These are phyloP conservation scores for Metalampra italica DNA, from an alignment of 2,888 invertebrate species.

Conservation along the genomic window DNA sequence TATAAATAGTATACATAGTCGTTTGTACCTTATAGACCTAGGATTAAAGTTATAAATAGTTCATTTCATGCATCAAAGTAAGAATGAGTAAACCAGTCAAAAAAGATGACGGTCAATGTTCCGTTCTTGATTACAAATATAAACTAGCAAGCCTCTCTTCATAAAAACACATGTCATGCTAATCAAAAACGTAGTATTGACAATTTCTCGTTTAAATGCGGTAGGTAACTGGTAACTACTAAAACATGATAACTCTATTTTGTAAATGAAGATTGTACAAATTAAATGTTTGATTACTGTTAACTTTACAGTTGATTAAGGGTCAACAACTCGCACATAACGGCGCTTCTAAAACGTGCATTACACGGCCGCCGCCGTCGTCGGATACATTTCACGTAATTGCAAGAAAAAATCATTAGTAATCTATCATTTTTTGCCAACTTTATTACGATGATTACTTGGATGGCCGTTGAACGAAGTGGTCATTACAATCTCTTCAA, in stretches of 20 bases:
- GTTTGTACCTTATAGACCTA: no score
- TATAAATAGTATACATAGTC: no score
- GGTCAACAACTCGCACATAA: constrained; percentile 53
- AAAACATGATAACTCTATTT: constrained; percentile 24
- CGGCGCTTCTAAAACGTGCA: constrained; percentile 34
- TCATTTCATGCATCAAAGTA: no score
- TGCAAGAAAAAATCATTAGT: not conserved
- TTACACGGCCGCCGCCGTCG: constrained; percentile 15
- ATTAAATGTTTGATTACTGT: constrained; percentile 70
- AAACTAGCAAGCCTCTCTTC: no score
- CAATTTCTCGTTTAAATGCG: no score
- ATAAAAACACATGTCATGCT: no score
- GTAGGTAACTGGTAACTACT: no score
- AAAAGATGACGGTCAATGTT: no score
- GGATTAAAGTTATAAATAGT: no score
- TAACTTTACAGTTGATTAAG: constrained; percentile 59
- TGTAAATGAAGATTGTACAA: constrained; percentile 48
- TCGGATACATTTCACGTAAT: constrained; percentile 8
- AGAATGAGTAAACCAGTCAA: no score
- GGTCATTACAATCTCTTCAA: not conserved
- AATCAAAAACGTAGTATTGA: no score
- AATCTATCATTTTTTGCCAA: not conserved
- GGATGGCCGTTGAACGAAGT: not conserved
- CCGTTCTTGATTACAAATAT: no score
- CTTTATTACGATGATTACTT: not conserved